These are phyloP conservation scores for Mesaphorura yosii DNA, from an alignment of 1,140 invertebrate genomes.

Conservation along the genomic window DNA sequence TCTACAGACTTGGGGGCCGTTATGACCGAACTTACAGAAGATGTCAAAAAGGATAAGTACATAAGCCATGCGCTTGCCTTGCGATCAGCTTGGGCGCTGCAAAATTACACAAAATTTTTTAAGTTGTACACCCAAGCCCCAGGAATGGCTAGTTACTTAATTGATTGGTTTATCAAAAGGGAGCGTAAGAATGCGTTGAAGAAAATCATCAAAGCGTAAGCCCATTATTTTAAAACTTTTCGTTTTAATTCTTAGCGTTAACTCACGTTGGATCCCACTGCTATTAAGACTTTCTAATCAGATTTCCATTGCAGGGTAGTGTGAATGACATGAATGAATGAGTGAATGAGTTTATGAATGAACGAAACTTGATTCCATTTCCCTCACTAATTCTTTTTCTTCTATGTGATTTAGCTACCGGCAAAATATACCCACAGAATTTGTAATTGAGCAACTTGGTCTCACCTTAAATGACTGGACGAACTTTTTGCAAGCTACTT, in stretches of 20 bases:
- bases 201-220: constrained; percentile 91
- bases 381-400: constrained; percentile 1
- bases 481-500: constrained; percentile 26
- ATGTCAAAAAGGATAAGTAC: constrained; percentile 69
- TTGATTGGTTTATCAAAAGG: constrained; percentile 92
- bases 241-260: not conserved
- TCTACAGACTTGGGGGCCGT: constrained; percentile 82
- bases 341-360: not conserved
- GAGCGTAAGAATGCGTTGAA: constrained; percentile 83
- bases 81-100: constrained; percentile 76
- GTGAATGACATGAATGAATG: not conserved
- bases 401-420: constrained; percentile 28
- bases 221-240: constrained; percentile 34
- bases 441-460: constrained; percentile 29
- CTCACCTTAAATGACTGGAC: constrained; percentile 24
- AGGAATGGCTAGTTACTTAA: constrained; percentile 87
- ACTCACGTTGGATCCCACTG: not conserved
- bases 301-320: not conserved
- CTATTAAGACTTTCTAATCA: not conserved
- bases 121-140: constrained; percentile 73
- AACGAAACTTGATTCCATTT: constrained; percentile 1
- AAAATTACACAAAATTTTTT: constrained; percentile 87
- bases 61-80: constrained; percentile 76
- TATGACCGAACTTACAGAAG: constrained; percentile 60
- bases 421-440: constrained; percentile 21